Evolutionary conservation across 2,113 vertebrate genomes (phyloP), one percentile per base, ranked within the genome.

Genomic region (Tricholaema leucomelas): DNA sequence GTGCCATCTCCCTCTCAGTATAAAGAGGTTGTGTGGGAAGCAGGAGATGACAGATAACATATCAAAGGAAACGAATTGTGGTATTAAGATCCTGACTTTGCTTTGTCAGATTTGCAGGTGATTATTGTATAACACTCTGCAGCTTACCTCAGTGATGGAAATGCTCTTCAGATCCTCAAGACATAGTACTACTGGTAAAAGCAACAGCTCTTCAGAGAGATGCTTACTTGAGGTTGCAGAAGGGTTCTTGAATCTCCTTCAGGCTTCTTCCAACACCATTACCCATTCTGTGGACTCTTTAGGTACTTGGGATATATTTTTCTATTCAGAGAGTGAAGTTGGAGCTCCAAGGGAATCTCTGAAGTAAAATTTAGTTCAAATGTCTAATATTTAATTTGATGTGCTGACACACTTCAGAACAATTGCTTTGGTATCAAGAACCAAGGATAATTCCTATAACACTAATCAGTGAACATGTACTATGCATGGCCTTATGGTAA

Each of bases 41-140:
- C 19, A 61, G 72, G 75, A 91, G 78, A 77, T 92, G 91, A 94
- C 91, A 96, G 92, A 95, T 61, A 83, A 93, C 58, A 75, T 94
- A 96, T 96, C 92, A 94, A 93, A 96, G 92, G 87, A 95, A 95
- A 87, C 83, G 92, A 96, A 95, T 91, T 93, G 89, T 81, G 61
- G 79, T 77, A 94, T 94, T 94, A 94, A 89, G 52, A 87, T 92
- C 88, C 73, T 84, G 82, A 88, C 58, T 90, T 95, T 93, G 72
- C 71, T 94, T 96, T 95, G 94, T 96, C 91, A 93, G 82, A 94
- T 95, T 94, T 93, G 64, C 81, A 83, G 91, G 80, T 91, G 90
- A 96, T 94, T 94, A 70, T 94, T 87, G 40, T 83, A 38, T 87
- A 93, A 87, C 61, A 88, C 91, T 90, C 83, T 94, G 81, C 91